A percentile compares a stretch with the other conserved stretches of the same genome.
Conservation (phyloP, 2,888 invertebrate genomes). For the Drosophila borborema region DNA sequence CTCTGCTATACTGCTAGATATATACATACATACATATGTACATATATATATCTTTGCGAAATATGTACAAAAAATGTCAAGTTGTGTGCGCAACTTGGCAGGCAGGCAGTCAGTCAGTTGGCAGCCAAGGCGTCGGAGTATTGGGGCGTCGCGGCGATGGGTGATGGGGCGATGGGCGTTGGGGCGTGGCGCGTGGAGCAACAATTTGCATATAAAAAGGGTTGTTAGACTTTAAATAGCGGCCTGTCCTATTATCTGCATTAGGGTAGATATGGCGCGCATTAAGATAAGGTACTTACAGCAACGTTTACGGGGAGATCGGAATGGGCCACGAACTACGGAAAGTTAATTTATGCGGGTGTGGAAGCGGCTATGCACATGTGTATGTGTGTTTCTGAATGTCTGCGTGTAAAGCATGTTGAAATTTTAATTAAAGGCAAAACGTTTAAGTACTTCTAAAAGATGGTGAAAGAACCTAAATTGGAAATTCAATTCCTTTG, state of each 20-base stretch:
- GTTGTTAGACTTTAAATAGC: conserved; percentile 81
- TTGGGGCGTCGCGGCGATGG: conserved; percentile 15
- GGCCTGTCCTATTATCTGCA: conserved; percentile 78
- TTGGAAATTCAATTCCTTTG: conserved; percentile 11
- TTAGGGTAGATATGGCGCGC: conserved; percentile 77
- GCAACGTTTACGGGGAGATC: conserved; percentile 58
- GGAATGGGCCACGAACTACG: conserved; percentile 31
- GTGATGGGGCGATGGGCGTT: conserved; percentile 27
- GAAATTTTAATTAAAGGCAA: conserved; percentile 79
- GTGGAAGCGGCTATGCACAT: conserved; percentile 33
- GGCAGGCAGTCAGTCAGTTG: conserved; percentile 23
- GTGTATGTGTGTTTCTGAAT: conserved; percentile 14
- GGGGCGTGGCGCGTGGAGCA: conserved; percentile 72
- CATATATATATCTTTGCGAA: conserved; percentile 14
- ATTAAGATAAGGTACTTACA: conserved; percentile 78
- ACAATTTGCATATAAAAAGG: conserved; percentile 82
- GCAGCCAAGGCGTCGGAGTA: conserved; percentile 27
- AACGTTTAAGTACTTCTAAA: conserved; percentile 52
- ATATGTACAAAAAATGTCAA: conserved; percentile 74
- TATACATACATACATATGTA: not conserved
- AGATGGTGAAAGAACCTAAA: conserved; percentile 38
- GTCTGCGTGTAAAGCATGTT: conserved; percentile 46
- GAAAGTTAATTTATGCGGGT: conserved; percentile 80
- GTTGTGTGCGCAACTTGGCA: conserved; percentile 54
- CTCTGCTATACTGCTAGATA: conserved; percentile 24